phyloP scores from a whole-genome alignment of 2,797 vertebrate genomes.

The Kryptolebias ocellatus region DNA sequence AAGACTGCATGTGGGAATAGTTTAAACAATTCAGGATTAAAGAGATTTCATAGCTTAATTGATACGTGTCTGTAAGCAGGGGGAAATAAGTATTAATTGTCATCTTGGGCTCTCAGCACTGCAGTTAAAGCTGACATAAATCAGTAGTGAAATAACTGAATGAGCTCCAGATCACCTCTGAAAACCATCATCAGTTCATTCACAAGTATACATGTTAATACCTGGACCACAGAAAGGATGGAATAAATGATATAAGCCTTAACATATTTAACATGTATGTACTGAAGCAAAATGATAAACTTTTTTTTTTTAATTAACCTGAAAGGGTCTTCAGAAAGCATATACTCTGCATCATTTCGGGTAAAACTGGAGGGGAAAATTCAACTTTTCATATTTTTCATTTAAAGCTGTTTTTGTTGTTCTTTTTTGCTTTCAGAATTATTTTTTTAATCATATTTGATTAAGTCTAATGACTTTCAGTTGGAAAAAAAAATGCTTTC shows the following conservation, averaged over 20 bases:
- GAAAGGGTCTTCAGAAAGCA: too few relatives aligned
- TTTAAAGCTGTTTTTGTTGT: neutral
- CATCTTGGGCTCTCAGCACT: constrained; percentile 4
- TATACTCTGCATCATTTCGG: too few relatives aligned
- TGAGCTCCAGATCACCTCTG: neutral
- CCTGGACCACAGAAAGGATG: too few relatives aligned
- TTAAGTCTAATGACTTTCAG: neutral
- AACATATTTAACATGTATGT: too few relatives aligned
- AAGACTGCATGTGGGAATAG: neutral
- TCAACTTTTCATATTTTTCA: neutral
- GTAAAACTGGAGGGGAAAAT: too few relatives aligned
- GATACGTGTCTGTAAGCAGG: neutral
- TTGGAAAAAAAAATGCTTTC: neutral
- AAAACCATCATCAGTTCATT: neutral
- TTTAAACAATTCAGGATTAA: neutral
- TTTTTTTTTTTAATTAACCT: too few relatives aligned
- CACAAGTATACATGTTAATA: too few relatives aligned
- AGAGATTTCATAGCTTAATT: neutral
- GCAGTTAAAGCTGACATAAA: neutral
- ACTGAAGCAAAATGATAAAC: too few relatives aligned
- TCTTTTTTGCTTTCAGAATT: neutral
- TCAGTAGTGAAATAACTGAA: constrained; percentile 1
- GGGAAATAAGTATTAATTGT: constrained; percentile 3
- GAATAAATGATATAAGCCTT: too few relatives aligned
- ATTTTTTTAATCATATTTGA: neutral